Conservation (phyloP, 2,113 vertebrate genomes). For the Myrmecobius fasciatus region DNA sequence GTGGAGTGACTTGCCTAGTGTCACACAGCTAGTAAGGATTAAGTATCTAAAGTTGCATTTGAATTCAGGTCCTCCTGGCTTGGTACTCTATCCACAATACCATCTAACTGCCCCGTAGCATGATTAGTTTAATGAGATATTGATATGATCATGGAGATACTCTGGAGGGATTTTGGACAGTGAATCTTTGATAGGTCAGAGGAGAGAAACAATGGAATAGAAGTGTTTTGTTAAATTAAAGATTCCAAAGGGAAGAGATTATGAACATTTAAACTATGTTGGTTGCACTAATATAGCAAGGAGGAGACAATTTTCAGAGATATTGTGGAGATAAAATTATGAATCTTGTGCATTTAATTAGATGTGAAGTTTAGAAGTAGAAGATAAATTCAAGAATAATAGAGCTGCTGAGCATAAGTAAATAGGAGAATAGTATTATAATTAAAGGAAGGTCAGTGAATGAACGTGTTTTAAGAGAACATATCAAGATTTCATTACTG, state of each 20-base stretch:
- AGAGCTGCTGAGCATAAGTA: neutral
- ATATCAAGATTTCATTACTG: neutral
- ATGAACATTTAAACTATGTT: neutral
- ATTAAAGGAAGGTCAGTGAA: neutral
- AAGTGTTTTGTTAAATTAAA: neutral
- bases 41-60: too few relatives aligned
- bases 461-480: neutral
- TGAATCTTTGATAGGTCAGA: neutral
- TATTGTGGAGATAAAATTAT: neutral
- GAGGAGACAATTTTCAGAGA: neutral
- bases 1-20: too few relatives aligned
- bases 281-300: neutral
- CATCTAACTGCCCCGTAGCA: too few relatives aligned
- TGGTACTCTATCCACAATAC: too few relatives aligned
- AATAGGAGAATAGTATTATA: neutral
- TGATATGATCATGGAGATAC: neutral
- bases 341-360: neutral
- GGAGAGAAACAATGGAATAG: neutral
- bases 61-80: too few relatives aligned
- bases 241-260: too few relatives aligned
- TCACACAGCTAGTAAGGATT: too few relatives aligned
- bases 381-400: neutral
- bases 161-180: neutral
- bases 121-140: neutral
- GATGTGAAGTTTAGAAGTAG: neutral